A percentile compares a stretch with the other conserved stretches of the same genome.
These are phyloP conservation scores for Temnopleurus reevesii DNA, from an alignment of 53 echinoderm and acorn worm genomes.

Conservation along the genomic window DNA sequence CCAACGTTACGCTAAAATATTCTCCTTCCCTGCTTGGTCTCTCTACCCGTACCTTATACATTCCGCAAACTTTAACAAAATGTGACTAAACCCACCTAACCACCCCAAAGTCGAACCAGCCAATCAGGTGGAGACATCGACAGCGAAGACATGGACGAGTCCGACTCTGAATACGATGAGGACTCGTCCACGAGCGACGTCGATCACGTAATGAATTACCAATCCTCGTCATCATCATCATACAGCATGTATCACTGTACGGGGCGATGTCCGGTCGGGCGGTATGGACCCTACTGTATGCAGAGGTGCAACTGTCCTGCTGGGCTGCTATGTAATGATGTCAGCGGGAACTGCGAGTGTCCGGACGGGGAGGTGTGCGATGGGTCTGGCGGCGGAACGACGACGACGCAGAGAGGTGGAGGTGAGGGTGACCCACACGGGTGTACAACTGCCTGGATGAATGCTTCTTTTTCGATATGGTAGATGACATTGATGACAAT, in stretches of 20 bases:
- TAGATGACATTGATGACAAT: too few species aligned
- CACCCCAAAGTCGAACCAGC: neutral
- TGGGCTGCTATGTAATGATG: slow-evolving; percentile 46
- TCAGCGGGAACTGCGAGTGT: slow-evolving; percentile 52
- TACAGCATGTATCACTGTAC: slow-evolving; percentile 52
- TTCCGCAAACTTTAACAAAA: neutral
- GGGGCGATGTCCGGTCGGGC: slow-evolving; percentile 42
- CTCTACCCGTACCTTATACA: neutral
- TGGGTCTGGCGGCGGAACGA: neutral
- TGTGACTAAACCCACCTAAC: too few species aligned
- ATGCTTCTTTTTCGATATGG: too few species aligned
- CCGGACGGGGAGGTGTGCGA: slow-evolving; percentile 39
- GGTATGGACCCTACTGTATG: slow-evolving; percentile 34
- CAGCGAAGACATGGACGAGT: neutral
- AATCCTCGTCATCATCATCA: slow-evolving; percentile 27
- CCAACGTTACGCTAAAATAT: too few species aligned
- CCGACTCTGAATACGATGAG: slow-evolving; percentile 14
- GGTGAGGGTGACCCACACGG: neutral
- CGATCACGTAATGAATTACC: neutral
- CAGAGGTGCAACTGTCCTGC: slow-evolving; percentile 36
- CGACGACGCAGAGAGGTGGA: neutral
- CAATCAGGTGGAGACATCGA: slow-evolving; percentile 34
- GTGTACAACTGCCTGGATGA: too few species aligned
- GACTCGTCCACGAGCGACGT: slow-evolving; percentile 9
- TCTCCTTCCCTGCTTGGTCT: neutral